Evolutionary conservation across 2,888 invertebrate genomes (phyloP).

Genomic region (Nymphalis urticae): DNA sequence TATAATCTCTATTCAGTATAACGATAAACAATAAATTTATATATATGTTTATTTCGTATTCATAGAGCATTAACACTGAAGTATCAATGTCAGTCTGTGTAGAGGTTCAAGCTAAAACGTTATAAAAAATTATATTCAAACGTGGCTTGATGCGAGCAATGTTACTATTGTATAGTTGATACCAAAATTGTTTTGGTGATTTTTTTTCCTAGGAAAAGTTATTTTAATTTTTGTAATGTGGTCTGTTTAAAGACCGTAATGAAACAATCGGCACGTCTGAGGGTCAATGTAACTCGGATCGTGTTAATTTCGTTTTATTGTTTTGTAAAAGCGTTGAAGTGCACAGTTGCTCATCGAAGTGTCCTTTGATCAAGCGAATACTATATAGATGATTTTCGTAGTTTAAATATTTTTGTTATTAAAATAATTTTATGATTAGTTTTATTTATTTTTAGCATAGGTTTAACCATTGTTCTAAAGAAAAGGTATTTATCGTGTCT

Average conservation of each 20-base stretch:
- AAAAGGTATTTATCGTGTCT: background rate
- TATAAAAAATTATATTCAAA: slow-evolving; percentile 2
- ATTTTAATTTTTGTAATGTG: slow-evolving; percentile 52
- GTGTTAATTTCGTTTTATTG: slow-evolving; percentile 31
- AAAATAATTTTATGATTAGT: slow-evolving; percentile 29
- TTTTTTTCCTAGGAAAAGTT: slow-evolving; percentile 68
- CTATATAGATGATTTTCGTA: slow-evolving; percentile 15
- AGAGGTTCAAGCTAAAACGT: background rate
- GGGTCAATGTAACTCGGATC: slow-evolving; percentile 11
- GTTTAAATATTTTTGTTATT: slow-evolving; percentile 23
- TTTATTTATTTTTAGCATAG: slow-evolving; percentile 36
- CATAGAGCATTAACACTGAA: background rate
- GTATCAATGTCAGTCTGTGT: background rate
- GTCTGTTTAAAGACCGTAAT: slow-evolving; percentile 71
- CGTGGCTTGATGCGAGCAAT: slow-evolving; percentile 39
- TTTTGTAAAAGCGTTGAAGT: slow-evolving; percentile 28
- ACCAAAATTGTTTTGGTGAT: slow-evolving; percentile 60
- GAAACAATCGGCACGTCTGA: slow-evolving; percentile 36
- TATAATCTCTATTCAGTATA: background rate
- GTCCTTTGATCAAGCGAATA: slow-evolving; percentile 18
- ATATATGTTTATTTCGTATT: background rate
- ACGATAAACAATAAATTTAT: background rate
- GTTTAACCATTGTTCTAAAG: background rate
- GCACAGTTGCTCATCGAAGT: slow-evolving; percentile 19
- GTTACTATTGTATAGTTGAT: slow-evolving; percentile 50